Evolutionary conservation across 2,888 invertebrate species (phyloP), one percentile per base, ranked within the genome.

Genomic region (Nymphalis c-album): DNA sequence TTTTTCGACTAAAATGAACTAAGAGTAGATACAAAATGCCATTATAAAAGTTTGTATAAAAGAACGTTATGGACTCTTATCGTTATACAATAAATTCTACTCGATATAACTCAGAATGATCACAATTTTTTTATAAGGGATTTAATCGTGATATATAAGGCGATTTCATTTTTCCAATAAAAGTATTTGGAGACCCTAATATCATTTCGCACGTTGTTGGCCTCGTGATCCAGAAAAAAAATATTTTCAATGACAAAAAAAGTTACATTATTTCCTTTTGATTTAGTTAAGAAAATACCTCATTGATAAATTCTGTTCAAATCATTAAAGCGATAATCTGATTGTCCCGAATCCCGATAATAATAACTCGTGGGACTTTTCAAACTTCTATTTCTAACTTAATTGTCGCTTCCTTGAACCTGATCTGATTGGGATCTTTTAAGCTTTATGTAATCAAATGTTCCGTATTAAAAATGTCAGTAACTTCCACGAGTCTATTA

Each of bases 321-420:
- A 35, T 35, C 46, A 51, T 40, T 60, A 10, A 51, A 22, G 46
- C 45, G 59, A 59, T 51, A 64, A 64, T 51, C 20, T 6, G 35
- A 57, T 57, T 60, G 60, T 60, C 31, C 51, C 40, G 10, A 18
- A 51, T 60, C 31, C 51, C 40, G 10, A 18, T 26, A 53, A 18
- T 64, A 53, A 53, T 64, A 53, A 53, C 51, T 64, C 51, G 51
- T 51, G 60, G 45, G 50, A 53, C 26, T 22, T 31, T 50, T 51
- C 40, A 51, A 45, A 20, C 55, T 13, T 60, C 47, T 60, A 26
- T 58, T 68, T 48, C 2, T 35, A 17, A 48, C 31, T 35, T 45
- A 16, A 18, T 46, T 20, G 18, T 13, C 26, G n/a, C 18, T 47
- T 40, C 7, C 10, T 13, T 13, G 47, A 22, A 18, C 16, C 16